Percentiles rank a stretch among this genome's conserved stretches.
Conservation (phyloP, 2,113 vertebrate genomes). For the Oxyruncus cristatus region DNA sequence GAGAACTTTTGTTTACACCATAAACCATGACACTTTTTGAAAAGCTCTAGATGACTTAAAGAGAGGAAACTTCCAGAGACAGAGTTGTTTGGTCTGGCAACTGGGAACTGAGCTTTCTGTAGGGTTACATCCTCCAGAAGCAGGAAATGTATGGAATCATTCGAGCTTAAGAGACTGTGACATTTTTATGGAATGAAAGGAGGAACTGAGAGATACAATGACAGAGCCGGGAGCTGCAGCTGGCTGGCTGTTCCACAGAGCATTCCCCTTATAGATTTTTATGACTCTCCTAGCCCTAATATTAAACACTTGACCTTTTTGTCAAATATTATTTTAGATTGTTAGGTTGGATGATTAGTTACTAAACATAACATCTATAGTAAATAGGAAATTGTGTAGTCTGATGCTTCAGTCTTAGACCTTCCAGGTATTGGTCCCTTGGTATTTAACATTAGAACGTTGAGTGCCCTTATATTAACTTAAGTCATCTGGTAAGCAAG, state of each 20-base stretch:
- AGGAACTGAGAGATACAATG: constrained; percentile 11
- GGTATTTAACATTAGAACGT: constrained; percentile 51
- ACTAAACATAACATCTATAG: constrained; percentile 73
- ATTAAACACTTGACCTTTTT: constrained; percentile 76
- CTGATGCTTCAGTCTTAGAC: constrained; percentile 32
- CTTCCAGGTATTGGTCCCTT: constrained; percentile 58
- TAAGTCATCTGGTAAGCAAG: constrained; percentile 20
- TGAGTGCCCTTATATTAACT: constrained; percentile 1
- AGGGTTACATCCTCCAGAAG: not conserved
- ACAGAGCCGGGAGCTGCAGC: not conserved
- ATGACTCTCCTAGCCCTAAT: constrained; percentile 57
- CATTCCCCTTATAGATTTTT: constrained; percentile 64
- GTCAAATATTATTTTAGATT: constrained; percentile 70
- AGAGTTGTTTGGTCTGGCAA: not conserved
- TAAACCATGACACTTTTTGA: not conserved
- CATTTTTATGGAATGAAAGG: constrained; percentile 54
- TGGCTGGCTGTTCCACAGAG: constrained; percentile 58
- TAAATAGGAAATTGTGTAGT: constrained; percentile 72
- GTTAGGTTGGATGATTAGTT: constrained; percentile 73
- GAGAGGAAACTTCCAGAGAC: not conserved
- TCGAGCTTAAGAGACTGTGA: constrained; percentile 52
- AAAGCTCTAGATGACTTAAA: not conserved
- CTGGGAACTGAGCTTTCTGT: not conserved
- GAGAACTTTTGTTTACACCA: not conserved
- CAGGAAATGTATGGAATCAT: constrained; percentile 24